Percentiles rank a stretch among this genome's conserved stretches.
Evolutionary conservation across 2,888 invertebrate species (phyloP).

Genomic region (Brachyptera putata): DNA sequence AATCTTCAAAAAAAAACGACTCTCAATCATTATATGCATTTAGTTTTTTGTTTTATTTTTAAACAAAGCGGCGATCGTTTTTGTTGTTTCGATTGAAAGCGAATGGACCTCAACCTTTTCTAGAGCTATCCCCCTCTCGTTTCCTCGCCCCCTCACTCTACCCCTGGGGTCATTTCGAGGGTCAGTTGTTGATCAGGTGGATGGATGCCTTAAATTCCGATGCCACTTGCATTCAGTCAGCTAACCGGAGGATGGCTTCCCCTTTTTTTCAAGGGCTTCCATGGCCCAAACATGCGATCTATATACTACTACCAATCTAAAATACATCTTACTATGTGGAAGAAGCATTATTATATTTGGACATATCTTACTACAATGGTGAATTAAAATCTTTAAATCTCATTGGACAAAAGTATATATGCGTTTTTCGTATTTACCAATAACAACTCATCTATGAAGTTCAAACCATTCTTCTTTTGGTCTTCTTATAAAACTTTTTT

Average conservation of each 20-base stretch:
- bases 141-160: conserved; percentile 1
- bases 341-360: too few relatives aligned
- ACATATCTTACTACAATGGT: too few relatives aligned
- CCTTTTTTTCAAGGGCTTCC: background rate
- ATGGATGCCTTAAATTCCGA: conserved; percentile 8
- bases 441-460: too few relatives aligned
- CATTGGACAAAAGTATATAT: too few relatives aligned
- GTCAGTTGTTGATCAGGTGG: conserved; percentile 5
- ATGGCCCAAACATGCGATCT: too few relatives aligned
- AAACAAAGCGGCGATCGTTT: background rate
- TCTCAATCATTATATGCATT: background rate
- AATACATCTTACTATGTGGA: too few relatives aligned
- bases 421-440: too few relatives aligned
- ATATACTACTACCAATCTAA: too few relatives aligned
- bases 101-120: background rate
- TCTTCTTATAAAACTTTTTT: too few relatives aligned
- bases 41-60: background rate
- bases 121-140: background rate
- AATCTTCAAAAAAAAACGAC: background rate
- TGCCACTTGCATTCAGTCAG: too few relatives aligned
- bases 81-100: background rate
- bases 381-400: too few relatives aligned
- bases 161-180: background rate
- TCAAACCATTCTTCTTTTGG: too few relatives aligned
- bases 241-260: background rate